phyloP scores from a whole-genome alignment of 2,888 invertebrate species.

The Elmis aenea region DNA sequence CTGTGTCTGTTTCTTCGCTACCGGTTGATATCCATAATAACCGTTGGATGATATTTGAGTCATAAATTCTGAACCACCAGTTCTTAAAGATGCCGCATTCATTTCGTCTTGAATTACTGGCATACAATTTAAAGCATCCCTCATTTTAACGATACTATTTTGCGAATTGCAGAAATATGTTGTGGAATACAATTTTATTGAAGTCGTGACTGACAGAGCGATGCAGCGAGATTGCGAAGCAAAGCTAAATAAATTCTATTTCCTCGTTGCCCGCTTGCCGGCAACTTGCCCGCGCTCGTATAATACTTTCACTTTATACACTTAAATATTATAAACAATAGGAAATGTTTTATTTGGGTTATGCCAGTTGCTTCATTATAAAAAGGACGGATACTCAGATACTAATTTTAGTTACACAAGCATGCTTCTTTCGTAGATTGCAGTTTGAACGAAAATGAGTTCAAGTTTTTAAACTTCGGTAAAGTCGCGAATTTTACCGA shows the following conservation, averaged over 20 bases:
- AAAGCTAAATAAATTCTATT: conserved; percentile 25
- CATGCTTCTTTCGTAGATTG: no score
- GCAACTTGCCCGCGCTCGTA: background rate
- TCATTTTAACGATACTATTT: conserved; percentile 21
- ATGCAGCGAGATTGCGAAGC: conserved; percentile 21
- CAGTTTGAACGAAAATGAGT: no score
- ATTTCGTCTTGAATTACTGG: conserved; percentile 22
- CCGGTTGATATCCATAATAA: conserved; percentile 51
- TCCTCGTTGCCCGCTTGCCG: conserved; percentile 14
- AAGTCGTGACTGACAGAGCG: conserved; percentile 6
- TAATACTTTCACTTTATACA: conserved; percentile 3
- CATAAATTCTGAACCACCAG: conserved; percentile 35
- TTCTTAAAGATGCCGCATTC: conserved; percentile 2
- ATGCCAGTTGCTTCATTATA: no score
- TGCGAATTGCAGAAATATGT: conserved; percentile 1
- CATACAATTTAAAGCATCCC: conserved; percentile 22
- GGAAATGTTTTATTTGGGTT: no score
- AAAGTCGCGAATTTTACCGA: background rate
- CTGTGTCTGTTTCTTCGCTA: conserved; percentile 29
- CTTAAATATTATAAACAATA: background rate
- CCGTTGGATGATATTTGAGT: conserved; percentile 52
- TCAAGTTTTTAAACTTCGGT: background rate
- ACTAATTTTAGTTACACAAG: no score
- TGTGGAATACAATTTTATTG: background rate
- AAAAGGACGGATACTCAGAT: no score